Evolutionary conservation across 2,113 vertebrate species (phyloP), one percentile per base, ranked within the genome.

Genomic region (Aptenodytes patagonicus): DNA sequence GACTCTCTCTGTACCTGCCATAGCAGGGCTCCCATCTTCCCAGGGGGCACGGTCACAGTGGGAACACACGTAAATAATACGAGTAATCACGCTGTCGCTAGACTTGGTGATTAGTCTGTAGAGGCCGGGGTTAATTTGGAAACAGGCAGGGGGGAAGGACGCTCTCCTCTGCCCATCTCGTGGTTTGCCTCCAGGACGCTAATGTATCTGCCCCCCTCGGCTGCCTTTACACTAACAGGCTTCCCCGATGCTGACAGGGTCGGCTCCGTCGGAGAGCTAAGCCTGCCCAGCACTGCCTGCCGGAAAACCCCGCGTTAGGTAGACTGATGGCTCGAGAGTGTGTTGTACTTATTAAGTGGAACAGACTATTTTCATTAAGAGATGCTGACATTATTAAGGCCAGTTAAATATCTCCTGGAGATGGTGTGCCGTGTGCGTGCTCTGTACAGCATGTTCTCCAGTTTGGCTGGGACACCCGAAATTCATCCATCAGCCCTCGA

Each of bases 301-400:
- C 34, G 24, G 36, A 90, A 88, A 28, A 3, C 52, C 34, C 42
- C 1, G 0, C 2, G 2, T 21, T 18, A 0, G 4, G 49, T 29
- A 55, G 86, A 90, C 81, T n/a, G 81, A 93, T 85, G 82, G 76
- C 79, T 81, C 5, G 2, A 36, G 66, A 76, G 52, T 25, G n/a
- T 31, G 1, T 68, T 88, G 84, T 42, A 79, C 73, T 92, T 69
- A 49, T 28, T 76, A 81, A 82, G 91, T 42, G 65, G 78, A 77
- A 49, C 87, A 62, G 76, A 60, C 46, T 57, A 29, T 77, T 95
- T 94, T 93, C 92, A 88, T 89, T 88, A 96, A 80, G 69, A 42
- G 68, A 55, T 1, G 5, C 70, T 46, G 93, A 68, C 87, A 61
- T 83, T 95, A 73, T 81, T 89, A 93, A 82, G 54, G 32, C 18